A percentile compares a stretch with the other conserved stretches of the same genome.
phyloP scores from a whole-genome alignment of 2,888 invertebrate genomes.

The Melieria crassipennis region DNA sequence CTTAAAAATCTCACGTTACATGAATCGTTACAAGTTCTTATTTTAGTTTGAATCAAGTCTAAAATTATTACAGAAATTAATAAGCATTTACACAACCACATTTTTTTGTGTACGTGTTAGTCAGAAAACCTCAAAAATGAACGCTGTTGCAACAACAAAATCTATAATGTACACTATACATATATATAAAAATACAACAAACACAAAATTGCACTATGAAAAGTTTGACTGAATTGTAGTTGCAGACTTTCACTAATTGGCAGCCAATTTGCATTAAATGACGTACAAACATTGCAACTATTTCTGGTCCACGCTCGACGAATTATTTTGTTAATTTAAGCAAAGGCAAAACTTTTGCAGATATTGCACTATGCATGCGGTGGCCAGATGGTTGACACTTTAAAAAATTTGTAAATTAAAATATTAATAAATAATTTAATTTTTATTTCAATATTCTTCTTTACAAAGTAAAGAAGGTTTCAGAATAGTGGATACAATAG shows the following conservation, averaged over 20 bases:
- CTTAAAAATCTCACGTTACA: too few species aligned
- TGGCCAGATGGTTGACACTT: too few species aligned
- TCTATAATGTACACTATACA: neutral
- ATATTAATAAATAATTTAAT: too few species aligned
- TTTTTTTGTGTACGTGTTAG: too few species aligned
- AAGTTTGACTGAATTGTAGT: conserved; percentile 24
- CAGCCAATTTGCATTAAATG: conserved; percentile 34
- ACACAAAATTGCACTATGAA: conserved; percentile 1
- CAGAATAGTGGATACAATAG: too few species aligned
- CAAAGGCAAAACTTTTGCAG: conserved; percentile 26
- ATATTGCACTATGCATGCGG: too few species aligned
- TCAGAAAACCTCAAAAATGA: conserved; percentile 19
- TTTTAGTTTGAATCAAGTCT: neutral
- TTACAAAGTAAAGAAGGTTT: too few species aligned
- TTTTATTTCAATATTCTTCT: too few species aligned
- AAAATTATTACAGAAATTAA: conserved; percentile 29
- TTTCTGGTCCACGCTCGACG: conserved; percentile 21
- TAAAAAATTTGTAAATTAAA: too few species aligned
- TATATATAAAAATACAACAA: conserved; percentile 1
- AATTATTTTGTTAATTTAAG: conserved; percentile 34
- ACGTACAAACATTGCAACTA: conserved; percentile 19
- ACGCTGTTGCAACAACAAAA: neutral
- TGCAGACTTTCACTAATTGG: conserved; percentile 32
- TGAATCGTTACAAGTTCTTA: too few species aligned
- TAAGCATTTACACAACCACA: conserved; percentile 14